Base-by-base conservation (phyloP, 2,113 vertebrate genomes). In the Leptobrachium ailaonicum region DNA sequence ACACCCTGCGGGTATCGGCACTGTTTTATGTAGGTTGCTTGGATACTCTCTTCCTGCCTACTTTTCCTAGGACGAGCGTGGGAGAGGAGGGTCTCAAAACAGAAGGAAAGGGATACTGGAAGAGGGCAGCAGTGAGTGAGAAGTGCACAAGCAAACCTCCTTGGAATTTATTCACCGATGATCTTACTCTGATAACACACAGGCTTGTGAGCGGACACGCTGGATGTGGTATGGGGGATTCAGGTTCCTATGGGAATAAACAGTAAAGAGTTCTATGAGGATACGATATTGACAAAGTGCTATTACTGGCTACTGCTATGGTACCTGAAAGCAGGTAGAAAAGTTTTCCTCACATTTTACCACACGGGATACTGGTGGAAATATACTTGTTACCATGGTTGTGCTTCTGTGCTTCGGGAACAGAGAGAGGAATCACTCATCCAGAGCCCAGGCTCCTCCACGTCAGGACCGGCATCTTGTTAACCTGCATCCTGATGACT, bases 391-490 rank as follows among this genome's bases (percentile, higher is more conserved):
- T 3, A 75, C 5, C 32, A 81, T 81, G 79, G 79, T 81, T 45
- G 43, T 81, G 60, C 71, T 81, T 72, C 66, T 81, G 32, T 81
- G 79, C 54, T 81, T 81, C 41, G 79, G 79, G 41, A 81, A 13
- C 68, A 74, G 73, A 72, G 79, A 81, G 20, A 67, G 79, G 42
- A 75, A 41, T 69, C 79, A 66, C 20, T 81, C 79, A 5, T 81
- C 79, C 53, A 75, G 64, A n/a, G 53, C 71, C 6, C 78, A 68
- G 12, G 47, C 53, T 0, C 20, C 72, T n/a, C 7, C 70, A 7
- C 79, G 67, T 11, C 50, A 7, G 40, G 64, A 76, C 47, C 54
- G 43, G 7, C 75, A 68, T 32, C 41, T n/a, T 6, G 53, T 67
- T 2, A 20, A 42, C 44, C 20, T 75, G 8, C 71, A 81, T 12